These are phyloP conservation scores for Eustalomyia histrio DNA, from an alignment of 2,888 invertebrate species.

Conservation along the genomic window DNA sequence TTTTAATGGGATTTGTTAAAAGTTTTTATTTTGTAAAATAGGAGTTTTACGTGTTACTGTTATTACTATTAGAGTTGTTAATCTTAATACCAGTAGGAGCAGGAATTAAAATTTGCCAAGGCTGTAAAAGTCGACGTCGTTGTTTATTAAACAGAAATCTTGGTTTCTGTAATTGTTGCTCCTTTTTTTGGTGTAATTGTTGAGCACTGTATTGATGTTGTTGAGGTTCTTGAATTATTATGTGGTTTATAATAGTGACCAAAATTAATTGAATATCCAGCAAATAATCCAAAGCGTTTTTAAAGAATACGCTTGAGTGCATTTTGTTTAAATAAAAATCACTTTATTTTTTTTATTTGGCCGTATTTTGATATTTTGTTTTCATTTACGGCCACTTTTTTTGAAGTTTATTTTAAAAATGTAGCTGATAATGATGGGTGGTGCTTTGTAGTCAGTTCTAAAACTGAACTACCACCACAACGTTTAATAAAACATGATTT, in stretches of 20 bases:
- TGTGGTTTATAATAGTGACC: constrained; percentile 32
- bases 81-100: constrained; percentile 44
- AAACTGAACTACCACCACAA: constrained; percentile 30
- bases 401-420: constrained; percentile 33
- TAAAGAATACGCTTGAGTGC: constrained; percentile 72
- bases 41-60: constrained; percentile 44
- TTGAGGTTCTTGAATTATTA: constrained; percentile 55
- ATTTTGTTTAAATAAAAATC: constrained; percentile 71
- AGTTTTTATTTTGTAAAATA: constrained; percentile 21
- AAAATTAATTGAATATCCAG: constrained; percentile 60
- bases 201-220: constrained; percentile 59
- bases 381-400: constrained; percentile 22
- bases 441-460: constrained; percentile 12
- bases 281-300: constrained; percentile 65
- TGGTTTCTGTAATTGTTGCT: constrained; percentile 25
- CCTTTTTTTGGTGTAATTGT: constrained; percentile 54
- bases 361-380: constrained; percentile 7
- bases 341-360: constrained; percentile 22
- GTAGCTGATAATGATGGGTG: constrained; percentile 33
- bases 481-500: constrained; percentile 26
- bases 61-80: constrained; percentile 32
- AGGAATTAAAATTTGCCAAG: constrained; percentile 62
- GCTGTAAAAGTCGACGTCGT: constrained; percentile 64
- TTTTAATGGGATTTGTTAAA: constrained; percentile 14
- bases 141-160: constrained; percentile 53